A percentile compares a stretch with the other conserved stretches of the same genome.
These are phyloP conservation scores for Tangara arthus DNA, from an alignment of 2,797 vertebrate species.

Conservation along the genomic window DNA sequence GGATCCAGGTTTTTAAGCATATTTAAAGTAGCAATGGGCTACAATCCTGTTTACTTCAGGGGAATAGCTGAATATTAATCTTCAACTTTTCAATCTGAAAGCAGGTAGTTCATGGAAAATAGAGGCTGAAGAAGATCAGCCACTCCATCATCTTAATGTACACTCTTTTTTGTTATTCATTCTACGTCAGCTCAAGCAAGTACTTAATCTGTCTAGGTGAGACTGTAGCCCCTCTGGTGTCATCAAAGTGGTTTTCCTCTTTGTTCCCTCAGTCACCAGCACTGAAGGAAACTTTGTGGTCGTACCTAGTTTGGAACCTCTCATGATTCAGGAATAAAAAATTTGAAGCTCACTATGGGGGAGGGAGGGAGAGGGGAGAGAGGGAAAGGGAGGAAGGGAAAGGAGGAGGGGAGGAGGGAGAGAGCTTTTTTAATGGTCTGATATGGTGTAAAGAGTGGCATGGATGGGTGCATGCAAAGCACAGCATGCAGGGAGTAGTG, in stretches of 20 bases:
- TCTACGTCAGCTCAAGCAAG: neutral
- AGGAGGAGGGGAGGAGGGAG: too few relatives aligned
- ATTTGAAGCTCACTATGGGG: neutral
- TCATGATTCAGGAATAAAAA: neutral
- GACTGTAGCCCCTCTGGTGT: neutral
- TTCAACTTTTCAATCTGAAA: neutral
- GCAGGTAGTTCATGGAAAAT: neutral
- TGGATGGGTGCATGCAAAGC: accelerated
- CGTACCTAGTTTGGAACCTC: neutral
- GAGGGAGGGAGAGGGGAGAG: neutral
- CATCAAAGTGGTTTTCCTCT: neutral
- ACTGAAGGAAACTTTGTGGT: neutral
- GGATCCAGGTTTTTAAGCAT: neutral
- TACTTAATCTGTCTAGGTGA: neutral
- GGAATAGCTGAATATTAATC: neutral
- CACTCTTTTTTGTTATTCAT: neutral
- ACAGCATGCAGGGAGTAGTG: neutral
- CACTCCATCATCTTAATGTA: neutral
- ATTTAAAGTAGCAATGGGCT: neutral
- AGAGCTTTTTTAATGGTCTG: neutral
- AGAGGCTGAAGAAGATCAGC: neutral
- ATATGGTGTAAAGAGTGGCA: neutral
- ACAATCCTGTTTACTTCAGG: neutral
- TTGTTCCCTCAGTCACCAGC: neutral
- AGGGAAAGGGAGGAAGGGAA: neutral